A percentile compares a stretch with the other conserved stretches of the same genome.
Evolutionary conservation across 2,113 vertebrate species (phyloP).

Genomic region (Erpornis zantholeuca): DNA sequence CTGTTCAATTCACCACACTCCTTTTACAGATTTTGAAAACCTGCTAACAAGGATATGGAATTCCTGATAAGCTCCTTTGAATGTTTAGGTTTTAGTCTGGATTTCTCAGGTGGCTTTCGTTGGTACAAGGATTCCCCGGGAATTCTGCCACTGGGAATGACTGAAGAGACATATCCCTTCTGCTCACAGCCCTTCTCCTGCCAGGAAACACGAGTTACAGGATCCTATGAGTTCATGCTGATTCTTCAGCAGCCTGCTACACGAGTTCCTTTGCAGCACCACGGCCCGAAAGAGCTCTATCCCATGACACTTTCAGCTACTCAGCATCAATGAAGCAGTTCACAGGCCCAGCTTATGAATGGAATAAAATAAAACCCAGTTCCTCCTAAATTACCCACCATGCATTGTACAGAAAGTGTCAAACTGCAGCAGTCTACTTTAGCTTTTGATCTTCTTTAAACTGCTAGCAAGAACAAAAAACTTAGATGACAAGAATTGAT

Average conservation of each 20-base stretch:
- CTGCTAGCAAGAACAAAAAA: neutral
- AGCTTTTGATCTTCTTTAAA: neutral
- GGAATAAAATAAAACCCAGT: neutral
- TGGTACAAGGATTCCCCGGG: neutral
- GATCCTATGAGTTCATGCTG: neutral
- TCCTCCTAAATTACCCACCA: neutral
- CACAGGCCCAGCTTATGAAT: neutral
- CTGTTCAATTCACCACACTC: neutral
- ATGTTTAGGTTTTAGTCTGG: neutral
- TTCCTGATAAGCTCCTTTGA: neutral
- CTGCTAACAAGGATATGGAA: neutral
- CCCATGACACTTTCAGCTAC: neutral
- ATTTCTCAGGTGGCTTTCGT: neutral
- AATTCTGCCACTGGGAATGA: neutral
- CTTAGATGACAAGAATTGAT: neutral
- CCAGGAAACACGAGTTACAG: neutral
- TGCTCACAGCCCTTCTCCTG: neutral
- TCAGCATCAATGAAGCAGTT: fast-evolving
- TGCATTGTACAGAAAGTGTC: neutral
- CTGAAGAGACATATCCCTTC: neutral
- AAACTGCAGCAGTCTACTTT: neutral
- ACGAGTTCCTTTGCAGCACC: neutral
- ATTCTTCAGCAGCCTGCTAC: neutral
- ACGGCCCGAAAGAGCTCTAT: neutral
- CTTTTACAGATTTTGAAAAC: neutral